Evolutionary conservation across 1,140 invertebrate genomes (phyloP).

Genomic region (Macrosteles quadrilineatus): DNA sequence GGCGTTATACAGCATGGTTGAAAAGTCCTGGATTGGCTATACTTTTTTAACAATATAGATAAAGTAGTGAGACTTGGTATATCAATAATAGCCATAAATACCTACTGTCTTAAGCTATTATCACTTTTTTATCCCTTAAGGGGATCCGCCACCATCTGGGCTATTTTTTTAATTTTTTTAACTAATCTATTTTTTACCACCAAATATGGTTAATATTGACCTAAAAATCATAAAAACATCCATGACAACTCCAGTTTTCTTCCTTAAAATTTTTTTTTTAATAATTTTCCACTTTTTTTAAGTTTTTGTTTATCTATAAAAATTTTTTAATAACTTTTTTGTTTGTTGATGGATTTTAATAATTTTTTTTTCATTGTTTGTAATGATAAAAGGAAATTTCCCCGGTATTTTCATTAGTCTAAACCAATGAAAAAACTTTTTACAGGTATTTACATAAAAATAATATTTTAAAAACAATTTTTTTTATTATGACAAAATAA

Average conservation of each 20-base stretch:
- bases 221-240: no score
- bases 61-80: no score
- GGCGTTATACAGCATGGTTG: no score
- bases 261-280: neutral
- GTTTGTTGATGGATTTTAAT: neutral
- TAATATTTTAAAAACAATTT: neutral
- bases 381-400: no score
- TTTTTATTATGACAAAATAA: no score
- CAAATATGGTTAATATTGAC: no score
- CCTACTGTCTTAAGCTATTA: no score
- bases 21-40: no score
- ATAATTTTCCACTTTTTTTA: neutral
- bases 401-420: neutral
- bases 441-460: neutral
- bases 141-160: neutral
- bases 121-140: no score
- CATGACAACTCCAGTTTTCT: no score
- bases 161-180: neutral
- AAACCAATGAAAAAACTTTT: neutral
- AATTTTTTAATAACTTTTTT: neutral
- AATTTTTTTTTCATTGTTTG: slow-evolving; percentile 16
- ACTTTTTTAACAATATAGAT: no score
- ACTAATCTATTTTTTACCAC: neutral
- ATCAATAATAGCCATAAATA: no score
- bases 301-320: neutral